phyloP scores from a whole-genome alignment of 1,140 invertebrate genomes.

The Liolophura sinensis region DNA sequence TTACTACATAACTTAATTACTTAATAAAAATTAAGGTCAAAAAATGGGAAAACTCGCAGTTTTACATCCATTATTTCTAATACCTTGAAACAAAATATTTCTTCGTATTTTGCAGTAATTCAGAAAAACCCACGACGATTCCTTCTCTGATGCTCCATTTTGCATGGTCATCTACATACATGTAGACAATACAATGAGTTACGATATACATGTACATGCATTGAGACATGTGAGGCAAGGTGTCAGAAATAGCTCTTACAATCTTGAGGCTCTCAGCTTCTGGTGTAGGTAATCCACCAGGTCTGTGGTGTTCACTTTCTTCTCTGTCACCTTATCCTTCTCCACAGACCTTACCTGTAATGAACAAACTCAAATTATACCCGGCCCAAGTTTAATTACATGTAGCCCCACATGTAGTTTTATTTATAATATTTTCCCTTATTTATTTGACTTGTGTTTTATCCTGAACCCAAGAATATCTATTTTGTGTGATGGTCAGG shows the following conservation, averaged over 20 bases:
- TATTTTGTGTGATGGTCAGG: too few relatives aligned
- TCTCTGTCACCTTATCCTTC: constrained; percentile 66
- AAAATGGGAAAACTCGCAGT: too few relatives aligned
- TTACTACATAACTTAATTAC: too few relatives aligned
- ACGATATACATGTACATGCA: constrained; percentile 8
- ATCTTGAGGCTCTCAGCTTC: constrained; percentile 54
- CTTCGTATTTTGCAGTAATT: not conserved
- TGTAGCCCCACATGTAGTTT: too few relatives aligned
- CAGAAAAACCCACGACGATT: not conserved
- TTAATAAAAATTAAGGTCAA: too few relatives aligned
- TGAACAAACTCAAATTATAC: too few relatives aligned
- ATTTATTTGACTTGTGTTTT: too few relatives aligned
- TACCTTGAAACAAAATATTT: not conserved
- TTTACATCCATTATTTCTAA: too few relatives aligned
- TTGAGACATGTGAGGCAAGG: not conserved
- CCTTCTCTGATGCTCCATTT: not conserved
- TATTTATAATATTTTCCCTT: too few relatives aligned
- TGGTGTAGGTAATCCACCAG: constrained; percentile 61
- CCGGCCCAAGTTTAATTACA: too few relatives aligned
- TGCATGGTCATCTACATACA: constrained; percentile 1
- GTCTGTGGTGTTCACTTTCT: constrained; percentile 64
- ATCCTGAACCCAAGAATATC: too few relatives aligned
- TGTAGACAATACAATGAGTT: constrained; percentile 3
- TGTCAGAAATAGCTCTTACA: constrained; percentile 18
- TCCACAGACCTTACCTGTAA: constrained; percentile 46